Evolutionary conservation across 2,888 invertebrate species (phyloP).

Genomic region (Hyppa rectilinea): DNA sequence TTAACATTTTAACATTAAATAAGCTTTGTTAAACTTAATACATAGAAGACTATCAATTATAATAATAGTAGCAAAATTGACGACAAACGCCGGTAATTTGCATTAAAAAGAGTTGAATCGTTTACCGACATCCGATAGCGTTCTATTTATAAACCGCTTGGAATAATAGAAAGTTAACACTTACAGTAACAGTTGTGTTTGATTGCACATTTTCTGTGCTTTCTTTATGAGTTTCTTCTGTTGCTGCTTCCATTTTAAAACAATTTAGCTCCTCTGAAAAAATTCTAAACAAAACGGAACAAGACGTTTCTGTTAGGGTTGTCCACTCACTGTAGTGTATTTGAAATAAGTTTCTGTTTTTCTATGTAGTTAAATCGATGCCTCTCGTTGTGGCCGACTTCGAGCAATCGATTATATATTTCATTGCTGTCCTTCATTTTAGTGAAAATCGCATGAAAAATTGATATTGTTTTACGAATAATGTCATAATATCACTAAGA

Average conservation of each 20-base stretch:
- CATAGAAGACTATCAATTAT: constrained; percentile 14
- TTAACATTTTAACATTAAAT: constrained; percentile 33
- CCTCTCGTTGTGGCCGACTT: no score
- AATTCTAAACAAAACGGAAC: constrained; percentile 72
- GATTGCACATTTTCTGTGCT: constrained; percentile 72
- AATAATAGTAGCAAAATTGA: constrained; percentile 1
- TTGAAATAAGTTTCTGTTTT: not conserved
- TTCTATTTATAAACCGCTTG: constrained; percentile 84
- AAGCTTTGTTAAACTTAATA: constrained; percentile 14
- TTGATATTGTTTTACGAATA: no score
- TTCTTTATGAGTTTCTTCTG: constrained; percentile 80
- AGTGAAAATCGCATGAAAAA: not conserved
- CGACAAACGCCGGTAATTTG: constrained; percentile 36
- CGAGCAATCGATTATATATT: constrained; percentile 1
- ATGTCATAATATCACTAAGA: no score
- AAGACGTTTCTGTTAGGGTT: constrained; percentile 61
- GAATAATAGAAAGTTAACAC: constrained; percentile 66
- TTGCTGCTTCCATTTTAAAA: constrained; percentile 81
- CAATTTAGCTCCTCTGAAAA: constrained; percentile 63
- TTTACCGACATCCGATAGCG: constrained; percentile 82
- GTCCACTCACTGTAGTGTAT: constrained; percentile 26
- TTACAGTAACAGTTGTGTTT: constrained; percentile 76
- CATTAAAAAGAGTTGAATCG: constrained; percentile 59
- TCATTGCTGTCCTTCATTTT: not conserved
- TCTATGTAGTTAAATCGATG: not conserved